These are phyloP conservation scores for Doryteuthis pealeii DNA, from an alignment of 1,140 invertebrate species.

Conservation along the genomic window DNA sequence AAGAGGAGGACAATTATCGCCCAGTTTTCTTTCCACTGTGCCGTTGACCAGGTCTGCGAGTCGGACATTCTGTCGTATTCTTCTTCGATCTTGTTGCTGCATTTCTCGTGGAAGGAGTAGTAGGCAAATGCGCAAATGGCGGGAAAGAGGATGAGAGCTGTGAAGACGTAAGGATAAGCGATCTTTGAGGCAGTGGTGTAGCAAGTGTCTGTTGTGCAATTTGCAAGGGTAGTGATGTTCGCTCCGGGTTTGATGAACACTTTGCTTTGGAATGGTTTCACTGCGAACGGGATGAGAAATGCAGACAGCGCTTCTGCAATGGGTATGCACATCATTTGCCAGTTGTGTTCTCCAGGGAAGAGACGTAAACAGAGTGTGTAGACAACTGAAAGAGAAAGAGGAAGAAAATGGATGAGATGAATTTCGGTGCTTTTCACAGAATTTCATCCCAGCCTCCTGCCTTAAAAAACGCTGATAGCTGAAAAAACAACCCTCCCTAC, in stretches of 20 bases:
- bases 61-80: not conserved
- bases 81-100: not conserved
- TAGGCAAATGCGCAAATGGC: slow-evolving; percentile 21
- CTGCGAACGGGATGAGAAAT: slow-evolving; percentile 22
- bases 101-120: slow-evolving; percentile 7
- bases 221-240: not conserved
- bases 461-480: too few species aligned
- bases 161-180: slow-evolving; percentile 17
- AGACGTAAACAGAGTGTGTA: not conserved
- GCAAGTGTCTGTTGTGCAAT: not conserved
- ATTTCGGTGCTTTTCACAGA: too few species aligned
- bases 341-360: not conserved
- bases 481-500: too few species aligned
- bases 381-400: not conserved
- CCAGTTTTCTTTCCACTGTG: not conserved
- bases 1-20: slow-evolving; percentile 12
- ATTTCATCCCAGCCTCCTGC: too few species aligned
- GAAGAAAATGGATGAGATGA: not conserved
- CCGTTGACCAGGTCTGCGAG: not conserved
- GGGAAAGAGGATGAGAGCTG: slow-evolving; percentile 12
- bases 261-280: slow-evolving; percentile 15
- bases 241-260: not conserved
- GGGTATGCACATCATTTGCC: slow-evolving; percentile 13
- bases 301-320: slow-evolving; percentile 16
- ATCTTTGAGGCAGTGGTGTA: not conserved